These are phyloP conservation scores for Planococcus citri DNA, from an alignment of 1,140 invertebrate genomes.

Conservation along the genomic window DNA sequence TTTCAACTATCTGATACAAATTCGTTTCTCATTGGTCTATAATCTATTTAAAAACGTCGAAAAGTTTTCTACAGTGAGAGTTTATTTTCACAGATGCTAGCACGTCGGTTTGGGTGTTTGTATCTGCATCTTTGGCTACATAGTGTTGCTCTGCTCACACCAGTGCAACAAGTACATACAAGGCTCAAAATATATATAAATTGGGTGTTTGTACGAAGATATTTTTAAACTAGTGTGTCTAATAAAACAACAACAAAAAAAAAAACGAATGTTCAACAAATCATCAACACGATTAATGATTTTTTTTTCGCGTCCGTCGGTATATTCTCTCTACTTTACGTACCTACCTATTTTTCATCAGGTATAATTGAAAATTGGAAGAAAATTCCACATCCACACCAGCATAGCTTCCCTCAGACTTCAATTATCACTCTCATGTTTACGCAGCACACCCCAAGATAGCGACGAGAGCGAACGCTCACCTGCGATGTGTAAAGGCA, in stretches of 20 bases:
- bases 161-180: no score
- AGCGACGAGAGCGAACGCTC: no score
- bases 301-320: background rate
- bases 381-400: no score
- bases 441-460: no score
- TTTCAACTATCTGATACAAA: no score
- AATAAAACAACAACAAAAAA: background rate
- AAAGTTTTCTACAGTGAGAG: background rate
- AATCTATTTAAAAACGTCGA: background rate
- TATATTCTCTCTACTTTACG: no score
- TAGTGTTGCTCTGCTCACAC: background rate
- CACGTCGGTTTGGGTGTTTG: background rate
- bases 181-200: background rate
- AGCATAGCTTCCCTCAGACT: no score
- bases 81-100: constrained; percentile 1
- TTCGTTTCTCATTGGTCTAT: background rate
- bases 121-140: background rate
- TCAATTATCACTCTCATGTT: no score
- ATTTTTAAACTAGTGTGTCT: background rate
- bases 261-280: background rate
- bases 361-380: no score
- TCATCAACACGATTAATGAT: background rate
- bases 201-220: background rate
- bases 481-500: background rate
- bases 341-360: no score